phyloP scores from a whole-genome alignment of 2,888 invertebrate species.

The Troides aeacus region DNA sequence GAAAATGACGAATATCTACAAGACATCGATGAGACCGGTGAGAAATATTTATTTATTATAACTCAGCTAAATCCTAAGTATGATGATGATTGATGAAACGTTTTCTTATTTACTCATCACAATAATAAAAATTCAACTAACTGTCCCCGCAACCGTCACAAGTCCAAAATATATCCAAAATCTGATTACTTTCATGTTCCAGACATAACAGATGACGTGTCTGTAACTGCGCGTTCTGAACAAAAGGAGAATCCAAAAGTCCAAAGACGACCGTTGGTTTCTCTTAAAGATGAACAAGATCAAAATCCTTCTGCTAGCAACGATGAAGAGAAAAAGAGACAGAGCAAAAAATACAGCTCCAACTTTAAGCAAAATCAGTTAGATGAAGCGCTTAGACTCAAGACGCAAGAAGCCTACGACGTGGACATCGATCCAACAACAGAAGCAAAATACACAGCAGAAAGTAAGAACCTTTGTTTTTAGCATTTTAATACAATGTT shows the following conservation, averaged over 20 bases:
- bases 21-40: conserved; percentile 54
- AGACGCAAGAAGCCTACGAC: conserved; percentile 44
- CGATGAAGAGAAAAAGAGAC: conserved; percentile 68
- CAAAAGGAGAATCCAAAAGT: conserved; percentile 49
- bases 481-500: neutral
- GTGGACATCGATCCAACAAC: conserved; percentile 47
- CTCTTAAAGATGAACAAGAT: conserved; percentile 50
- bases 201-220: conserved; percentile 66
- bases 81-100: no score
- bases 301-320: conserved; percentile 70
- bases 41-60: conserved; percentile 36
- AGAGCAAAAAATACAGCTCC: conserved; percentile 73
- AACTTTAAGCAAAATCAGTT: conserved; percentile 69
- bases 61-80: no score
- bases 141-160: no score
- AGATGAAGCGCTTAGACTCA: conserved; percentile 54
- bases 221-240: conserved; percentile 43
- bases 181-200: conserved; percentile 15
- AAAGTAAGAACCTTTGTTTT: conserved; percentile 19
- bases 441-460: conserved; percentile 48
- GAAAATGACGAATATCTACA: conserved; percentile 65
- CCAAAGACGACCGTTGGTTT: conserved; percentile 59
- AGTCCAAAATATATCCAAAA: no score
- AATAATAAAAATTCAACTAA: no score
- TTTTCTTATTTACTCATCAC: no score